These are phyloP conservation scores for Augochlora pura DNA, from an alignment of 1,140 invertebrate species.

Conservation along the genomic window DNA sequence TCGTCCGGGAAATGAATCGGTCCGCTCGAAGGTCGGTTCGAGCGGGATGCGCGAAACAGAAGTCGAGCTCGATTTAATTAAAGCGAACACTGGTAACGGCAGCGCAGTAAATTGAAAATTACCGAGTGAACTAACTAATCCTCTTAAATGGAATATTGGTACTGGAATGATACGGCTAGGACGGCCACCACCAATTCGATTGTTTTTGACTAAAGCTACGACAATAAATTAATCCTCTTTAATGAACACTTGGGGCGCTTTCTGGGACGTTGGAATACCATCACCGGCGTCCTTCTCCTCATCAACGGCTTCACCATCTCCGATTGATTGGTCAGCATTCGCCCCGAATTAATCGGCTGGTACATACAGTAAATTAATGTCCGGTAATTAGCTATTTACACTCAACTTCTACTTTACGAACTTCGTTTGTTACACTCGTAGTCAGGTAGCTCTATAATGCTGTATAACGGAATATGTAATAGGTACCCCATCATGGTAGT, in stretches of 20 bases:
- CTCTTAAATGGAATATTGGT: conserved; percentile 38
- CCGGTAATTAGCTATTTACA: no score
- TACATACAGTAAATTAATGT: background rate
- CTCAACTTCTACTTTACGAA: no score
- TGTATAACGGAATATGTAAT: no score
- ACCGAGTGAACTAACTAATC: conserved; percentile 37
- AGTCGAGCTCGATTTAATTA: conserved; percentile 39
- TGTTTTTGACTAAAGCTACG: conserved; percentile 37
- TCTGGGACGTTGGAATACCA: conserved; percentile 18
- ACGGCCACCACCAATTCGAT: conserved; percentile 19
- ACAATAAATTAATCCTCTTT: conserved; percentile 36
- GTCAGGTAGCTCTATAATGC: no score
- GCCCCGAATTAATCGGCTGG: background rate
- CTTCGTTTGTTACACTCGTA: no score
- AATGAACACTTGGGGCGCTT: conserved; percentile 6
- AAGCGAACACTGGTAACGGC: conserved; percentile 15
- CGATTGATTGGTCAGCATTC: background rate
- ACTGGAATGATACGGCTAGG: background rate
- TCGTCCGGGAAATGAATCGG: background rate
- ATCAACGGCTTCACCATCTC: no score
- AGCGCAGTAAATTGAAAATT: conserved; percentile 45
- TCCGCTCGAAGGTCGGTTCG: no score
- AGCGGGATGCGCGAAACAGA: background rate
- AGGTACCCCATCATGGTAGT: no score
- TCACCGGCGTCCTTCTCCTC: background rate